Evolutionary conservation across 2,113 vertebrate genomes (phyloP).

Genomic region (Heterocephalus glaber): DNA sequence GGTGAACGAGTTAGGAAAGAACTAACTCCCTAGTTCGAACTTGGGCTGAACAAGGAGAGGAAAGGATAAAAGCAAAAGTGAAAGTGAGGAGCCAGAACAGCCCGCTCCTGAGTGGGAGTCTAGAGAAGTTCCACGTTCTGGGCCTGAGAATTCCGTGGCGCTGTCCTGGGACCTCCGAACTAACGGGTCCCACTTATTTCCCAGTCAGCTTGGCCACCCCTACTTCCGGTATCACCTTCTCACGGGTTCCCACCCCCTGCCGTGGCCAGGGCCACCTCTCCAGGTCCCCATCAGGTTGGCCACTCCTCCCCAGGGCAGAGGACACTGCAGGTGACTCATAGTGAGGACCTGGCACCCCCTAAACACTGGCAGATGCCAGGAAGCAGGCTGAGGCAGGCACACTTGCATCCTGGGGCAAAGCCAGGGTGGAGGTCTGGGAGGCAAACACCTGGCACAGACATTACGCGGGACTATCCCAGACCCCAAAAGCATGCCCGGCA

Average conservation of each 20-base stretch:
- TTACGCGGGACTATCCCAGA: accelerated
- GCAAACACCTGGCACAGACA: not conserved
- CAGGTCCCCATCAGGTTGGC: not conserved
- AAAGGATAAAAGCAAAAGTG: not conserved
- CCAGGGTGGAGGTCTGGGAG: not conserved
- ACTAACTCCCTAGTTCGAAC: not conserved
- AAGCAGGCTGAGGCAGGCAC: not conserved
- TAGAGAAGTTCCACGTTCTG: too few species aligned
- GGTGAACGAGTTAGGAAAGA: not conserved
- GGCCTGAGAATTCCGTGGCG: not conserved
- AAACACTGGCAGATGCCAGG: not conserved
- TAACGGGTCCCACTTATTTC: not conserved
- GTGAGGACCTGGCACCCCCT: not conserved
- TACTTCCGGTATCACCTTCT: not conserved
- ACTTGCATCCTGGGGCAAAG: not conserved
- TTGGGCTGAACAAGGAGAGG: not conserved
- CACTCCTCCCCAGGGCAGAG: not conserved
- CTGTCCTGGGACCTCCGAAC: not conserved
- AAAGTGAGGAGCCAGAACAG: not conserved
- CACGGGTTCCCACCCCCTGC: not conserved
- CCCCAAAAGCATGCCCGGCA: not conserved
- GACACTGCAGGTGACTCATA: accelerated
- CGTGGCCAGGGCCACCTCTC: not conserved
- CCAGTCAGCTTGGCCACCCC: not conserved
- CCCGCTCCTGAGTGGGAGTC: not conserved